Evolutionary conservation across 30 jellyfish, hydroid and myxozoan species (phyloP), one percentile per base, ranked within the genome.

Genomic region (Aurelia coerulea): DNA sequence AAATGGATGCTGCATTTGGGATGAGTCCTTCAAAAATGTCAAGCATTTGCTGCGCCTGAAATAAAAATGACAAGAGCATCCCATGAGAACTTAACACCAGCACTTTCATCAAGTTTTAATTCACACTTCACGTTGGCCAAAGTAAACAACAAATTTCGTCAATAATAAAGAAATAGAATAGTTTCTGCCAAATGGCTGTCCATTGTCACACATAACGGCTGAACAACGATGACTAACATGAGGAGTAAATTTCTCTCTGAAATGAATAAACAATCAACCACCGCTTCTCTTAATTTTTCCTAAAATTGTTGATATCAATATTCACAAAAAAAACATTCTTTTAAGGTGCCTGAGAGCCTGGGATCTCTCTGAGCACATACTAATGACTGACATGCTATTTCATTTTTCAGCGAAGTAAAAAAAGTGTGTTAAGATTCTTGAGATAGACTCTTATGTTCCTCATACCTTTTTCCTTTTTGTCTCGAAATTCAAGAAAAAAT

Each of bases 21-120:
- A 83, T 46, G 18, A 72, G 15, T 10, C 76, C 67, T 34, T 56
- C 86, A 17, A 83, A 68, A 12, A 71, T 83, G 2, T 66, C 64
- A 49, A 81, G 90, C 29, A 81, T 9, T 18, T 74, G 31, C 35
- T 65, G 54, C 7, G 62, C 58, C 77, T 70, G 23, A 50, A 35
- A 54, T 29, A 32, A 10, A 60, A 54, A 62, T 29, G 62, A 62
- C 4, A 17, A 9, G 6, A 29, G 11, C 4, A 34, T 5, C 1
- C 6, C 0, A 17, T 67, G 29, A 34, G 12, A 19, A 19, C 29
- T 19, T 0, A 39, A 4, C 13, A 5, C 16, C 2, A 8, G 29
- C 12, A 68, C 9, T 5, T 7, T 6, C 49, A 68, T 10, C 23
- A 37, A 29, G 51, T 14, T 9, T 16, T 8, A n/a, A 13, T 5